Conservation (phyloP, 1,140 invertebrate species). For the Pseudomyrmex cubaensis region DNA sequence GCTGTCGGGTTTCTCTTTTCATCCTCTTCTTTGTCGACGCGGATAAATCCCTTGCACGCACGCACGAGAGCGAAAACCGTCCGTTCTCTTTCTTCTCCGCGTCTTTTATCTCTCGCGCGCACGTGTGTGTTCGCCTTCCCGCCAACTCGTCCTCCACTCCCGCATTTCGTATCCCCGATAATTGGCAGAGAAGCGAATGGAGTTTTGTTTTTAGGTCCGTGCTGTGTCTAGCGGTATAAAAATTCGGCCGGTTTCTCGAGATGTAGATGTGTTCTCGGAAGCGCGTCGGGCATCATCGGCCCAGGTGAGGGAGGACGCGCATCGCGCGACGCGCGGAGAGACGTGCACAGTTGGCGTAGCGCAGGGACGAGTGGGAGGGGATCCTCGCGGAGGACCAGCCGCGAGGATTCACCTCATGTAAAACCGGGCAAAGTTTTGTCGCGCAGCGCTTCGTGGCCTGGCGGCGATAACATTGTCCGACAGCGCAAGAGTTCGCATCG, state of each 20-base stretch:
- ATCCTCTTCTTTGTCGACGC: conserved; percentile 22
- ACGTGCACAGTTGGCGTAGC: conserved; percentile 11
- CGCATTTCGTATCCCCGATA: conserved; percentile 52
- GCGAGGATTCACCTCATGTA: conserved; percentile 69
- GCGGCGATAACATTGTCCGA: conserved; percentile 78
- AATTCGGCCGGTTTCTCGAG: conserved; percentile 79
- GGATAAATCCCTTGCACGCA: conserved; percentile 16
- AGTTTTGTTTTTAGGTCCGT: conserved; percentile 69
- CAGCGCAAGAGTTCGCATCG: conserved; percentile 71
- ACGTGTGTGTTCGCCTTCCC: not conserved
- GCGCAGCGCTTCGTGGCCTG: conserved; percentile 45
- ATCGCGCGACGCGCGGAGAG: conserved; percentile 12
- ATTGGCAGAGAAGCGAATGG: conserved; percentile 74
- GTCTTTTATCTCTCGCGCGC: not conserved
- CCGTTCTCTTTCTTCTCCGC: not conserved
- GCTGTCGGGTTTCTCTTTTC: not conserved
- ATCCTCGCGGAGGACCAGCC: conserved; percentile 64
- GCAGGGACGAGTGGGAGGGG: conserved; percentile 33
- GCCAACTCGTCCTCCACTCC: not conserved
- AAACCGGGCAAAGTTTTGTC: conserved; percentile 80
- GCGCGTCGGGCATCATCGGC: conserved; percentile 46
- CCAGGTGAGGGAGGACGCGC: conserved; percentile 45
- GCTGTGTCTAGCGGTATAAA: conserved; percentile 76
- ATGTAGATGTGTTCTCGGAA: conserved; percentile 81
- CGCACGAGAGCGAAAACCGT: conserved; percentile 1